Evolutionary conservation across 2,797 vertebrate genomes (phyloP).

Genomic region (Muscicapa comitata): DNA sequence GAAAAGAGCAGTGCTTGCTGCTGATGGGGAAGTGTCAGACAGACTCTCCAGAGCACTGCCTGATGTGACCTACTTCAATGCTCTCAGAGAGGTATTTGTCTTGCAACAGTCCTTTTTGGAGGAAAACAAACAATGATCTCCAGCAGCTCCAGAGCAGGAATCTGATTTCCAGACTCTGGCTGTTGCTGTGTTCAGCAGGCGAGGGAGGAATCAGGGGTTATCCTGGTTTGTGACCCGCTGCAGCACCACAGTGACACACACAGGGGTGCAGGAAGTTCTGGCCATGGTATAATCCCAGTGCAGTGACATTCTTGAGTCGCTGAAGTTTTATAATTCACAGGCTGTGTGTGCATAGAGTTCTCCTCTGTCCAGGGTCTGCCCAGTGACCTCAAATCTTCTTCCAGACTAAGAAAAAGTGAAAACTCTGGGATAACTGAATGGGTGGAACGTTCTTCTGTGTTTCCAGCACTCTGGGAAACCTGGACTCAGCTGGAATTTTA

Average conservation of each 20-base stretch:
- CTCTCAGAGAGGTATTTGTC: slow-evolving; percentile 49
- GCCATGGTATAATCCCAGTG: rapidly evolving
- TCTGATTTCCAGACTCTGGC: neutral
- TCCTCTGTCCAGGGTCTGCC: neutral
- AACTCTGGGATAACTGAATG: no score
- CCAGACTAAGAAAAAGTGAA: neutral
- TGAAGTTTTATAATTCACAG: neutral
- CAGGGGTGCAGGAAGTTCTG: neutral
- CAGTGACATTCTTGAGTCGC: rapidly evolving
- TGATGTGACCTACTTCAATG: slow-evolving; percentile 51
- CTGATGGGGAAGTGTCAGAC: neutral
- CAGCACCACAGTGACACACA: rapidly evolving
- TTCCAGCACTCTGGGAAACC: neutral
- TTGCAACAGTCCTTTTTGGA: slow-evolving; percentile 57
- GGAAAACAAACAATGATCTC: slow-evolving; percentile 55
- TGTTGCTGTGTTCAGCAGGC: neutral
- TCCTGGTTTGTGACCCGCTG: neutral
- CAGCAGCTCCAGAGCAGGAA: slow-evolving; percentile 28
- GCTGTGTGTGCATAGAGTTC: neutral
- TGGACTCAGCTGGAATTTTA: neutral
- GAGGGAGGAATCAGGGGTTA: neutral
- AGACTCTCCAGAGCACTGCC: neutral
- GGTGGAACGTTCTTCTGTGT: rapidly evolving
- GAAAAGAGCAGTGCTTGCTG: neutral
- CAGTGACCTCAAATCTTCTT: neutral